phyloP scores from a whole-genome alignment of 2,888 invertebrate species.

The Fabriciana adippe region DNA sequence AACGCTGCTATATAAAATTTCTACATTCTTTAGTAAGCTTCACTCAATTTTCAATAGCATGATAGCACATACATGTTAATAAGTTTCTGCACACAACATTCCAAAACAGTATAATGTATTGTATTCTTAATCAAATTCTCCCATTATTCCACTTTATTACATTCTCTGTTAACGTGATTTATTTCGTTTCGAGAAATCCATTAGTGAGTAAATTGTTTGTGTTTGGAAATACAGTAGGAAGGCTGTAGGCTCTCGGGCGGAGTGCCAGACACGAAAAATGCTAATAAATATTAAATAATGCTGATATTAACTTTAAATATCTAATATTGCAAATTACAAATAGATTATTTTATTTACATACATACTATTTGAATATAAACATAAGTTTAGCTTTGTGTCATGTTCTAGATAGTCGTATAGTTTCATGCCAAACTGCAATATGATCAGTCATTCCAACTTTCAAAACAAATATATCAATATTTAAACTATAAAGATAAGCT shows the following conservation, averaged over 20 bases:
- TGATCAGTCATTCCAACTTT: too few species aligned
- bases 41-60: too few species aligned
- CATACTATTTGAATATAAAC: not conserved
- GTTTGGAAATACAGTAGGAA: conserved; percentile 50
- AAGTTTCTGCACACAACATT: not conserved
- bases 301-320: not conserved
- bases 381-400: not conserved
- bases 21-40: too few species aligned
- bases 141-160: conserved; percentile 24
- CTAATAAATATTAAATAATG: conserved; percentile 43
- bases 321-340: not conserved
- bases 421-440: too few species aligned
- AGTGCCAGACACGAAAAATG: conserved; percentile 58
- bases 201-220: conserved; percentile 55
- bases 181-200: conserved; percentile 49
- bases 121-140: conserved; percentile 23
- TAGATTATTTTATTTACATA: not conserved
- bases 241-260: conserved; percentile 51
- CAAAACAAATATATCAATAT: too few species aligned
- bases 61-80: not conserved
- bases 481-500: too few species aligned
- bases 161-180: conserved; percentile 36
- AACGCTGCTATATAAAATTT: too few species aligned
- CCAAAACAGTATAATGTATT: conserved; percentile 10
- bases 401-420: too few species aligned